A percentile compares a stretch with the other conserved stretches of the same genome.
Evolutionary conservation across 2,888 invertebrate genomes (phyloP).

Genomic region (Phaonia tiefii): DNA sequence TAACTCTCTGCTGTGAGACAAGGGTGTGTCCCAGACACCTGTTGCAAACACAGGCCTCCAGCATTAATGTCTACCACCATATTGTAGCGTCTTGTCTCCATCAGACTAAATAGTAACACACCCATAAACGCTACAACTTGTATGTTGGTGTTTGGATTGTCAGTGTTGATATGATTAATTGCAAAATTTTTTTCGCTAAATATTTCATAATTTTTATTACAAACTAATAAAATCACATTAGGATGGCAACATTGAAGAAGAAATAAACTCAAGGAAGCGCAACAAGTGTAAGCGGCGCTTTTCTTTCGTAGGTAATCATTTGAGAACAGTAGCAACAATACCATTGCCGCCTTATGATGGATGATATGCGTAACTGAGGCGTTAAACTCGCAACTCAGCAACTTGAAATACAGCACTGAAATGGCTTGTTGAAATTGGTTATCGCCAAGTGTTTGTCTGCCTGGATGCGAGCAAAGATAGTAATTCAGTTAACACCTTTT

Average conservation of each 20-base stretch:
- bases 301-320: background rate
- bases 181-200: background rate
- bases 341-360: slow-evolving; percentile 61
- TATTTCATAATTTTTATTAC: slow-evolving; percentile 23
- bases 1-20: no score
- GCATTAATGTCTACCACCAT: no score
- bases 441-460: background rate
- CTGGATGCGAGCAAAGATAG: background rate
- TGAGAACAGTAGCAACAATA: slow-evolving; percentile 24
- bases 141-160: background rate
- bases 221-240: slow-evolving; percentile 1
- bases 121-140: background rate
- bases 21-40: no score
- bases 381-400: slow-evolving; percentile 70
- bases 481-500: slow-evolving; percentile 13
- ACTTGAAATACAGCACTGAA: slow-evolving; percentile 24
- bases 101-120: background rate
- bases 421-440: slow-evolving; percentile 8
- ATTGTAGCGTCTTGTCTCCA: background rate
- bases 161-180: slow-evolving; percentile 23
- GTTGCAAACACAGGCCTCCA: no score
- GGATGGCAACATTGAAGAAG: background rate
- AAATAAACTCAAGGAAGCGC: background rate
- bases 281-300: background rate
- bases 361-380: slow-evolving; percentile 77